These are phyloP conservation scores for Sinosuthora webbiana DNA, from an alignment of 2,113 vertebrate genomes.

Conservation along the genomic window DNA sequence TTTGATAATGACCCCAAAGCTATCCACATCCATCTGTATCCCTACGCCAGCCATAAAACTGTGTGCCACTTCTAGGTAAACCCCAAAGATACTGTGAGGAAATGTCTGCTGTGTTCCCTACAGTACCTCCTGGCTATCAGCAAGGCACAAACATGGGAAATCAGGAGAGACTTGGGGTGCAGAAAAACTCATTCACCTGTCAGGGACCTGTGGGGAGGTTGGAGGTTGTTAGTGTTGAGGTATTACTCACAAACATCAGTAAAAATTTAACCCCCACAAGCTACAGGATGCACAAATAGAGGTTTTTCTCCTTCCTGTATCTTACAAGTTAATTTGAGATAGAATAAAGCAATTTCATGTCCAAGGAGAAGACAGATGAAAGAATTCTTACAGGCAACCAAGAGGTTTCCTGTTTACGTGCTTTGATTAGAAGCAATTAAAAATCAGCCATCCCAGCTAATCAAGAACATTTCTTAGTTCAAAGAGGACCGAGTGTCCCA, in stretches of 20 bases:
- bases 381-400: not conserved
- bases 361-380: not conserved
- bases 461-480: not conserved
- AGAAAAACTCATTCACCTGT: not conserved
- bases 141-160: not conserved
- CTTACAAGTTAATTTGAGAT: not conserved
- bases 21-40: not conserved
- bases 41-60: not conserved
- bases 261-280: not conserved
- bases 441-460: not conserved
- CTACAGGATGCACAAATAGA: not conserved
- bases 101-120: not conserved
- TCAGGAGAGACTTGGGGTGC: not conserved
- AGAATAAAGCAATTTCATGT: not conserved
- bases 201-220: not conserved
- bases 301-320: not conserved
- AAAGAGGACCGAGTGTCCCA: not conserved
- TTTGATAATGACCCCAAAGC: not conserved
- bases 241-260: not conserved
- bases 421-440: not conserved
- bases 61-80: not conserved
- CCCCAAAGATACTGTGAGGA: rapidly evolving
- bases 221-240: not conserved
- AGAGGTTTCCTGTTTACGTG: not conserved
- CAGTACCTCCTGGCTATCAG: not conserved